Evolutionary conservation across 2,113 vertebrate species (phyloP), one percentile per base, ranked within the genome.

Genomic region (Maccullochella peelii): DNA sequence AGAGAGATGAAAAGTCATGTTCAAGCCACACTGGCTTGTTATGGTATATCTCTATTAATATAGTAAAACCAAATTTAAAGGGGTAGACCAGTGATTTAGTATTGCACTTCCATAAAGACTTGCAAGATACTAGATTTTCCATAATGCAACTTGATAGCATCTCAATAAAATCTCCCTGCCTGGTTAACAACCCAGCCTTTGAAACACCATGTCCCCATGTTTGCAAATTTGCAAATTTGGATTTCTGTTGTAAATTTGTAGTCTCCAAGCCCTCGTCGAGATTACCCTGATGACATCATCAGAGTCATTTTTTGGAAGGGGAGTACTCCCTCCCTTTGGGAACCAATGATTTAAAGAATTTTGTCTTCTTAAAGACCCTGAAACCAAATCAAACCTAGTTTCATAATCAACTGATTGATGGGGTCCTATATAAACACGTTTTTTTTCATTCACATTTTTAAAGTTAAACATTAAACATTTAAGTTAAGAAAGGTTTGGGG

Each of bases 41-140:
- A 25, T 23, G 6, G 11, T 14, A 33, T 33, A 1, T 54, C 49
- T 72, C 30, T 27, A 68, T 20, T 58, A 27, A 70, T n/a, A 3
- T 2, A 38, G 27, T 36, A 36, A 58, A 59, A 18, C 2, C 2
- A 30, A 1, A 1, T 47, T 42, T n/a, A 38, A 61, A 70, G 5
- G 25, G 66, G 16, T 42, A 23, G 30, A 73, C 49, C n/a, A 40
- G 52, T 66, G 50, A 59, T 70, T 83, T 30, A 36, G 36, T 25
- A 59, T 3, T 47, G 23, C 18, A 27, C n/a, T 59, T 42, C 15
- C 5, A 54, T 38, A 54, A 52, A 70, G 1, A 18, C 42, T 47
- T 15, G 62, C 3, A 25, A 36, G 20, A 38, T 36, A 18, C 20
- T 62, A 16, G 18, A 47, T 18, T 59, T 59, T 3, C 16, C 40